Base-by-base conservation (phyloP, 2,888 invertebrate species). In the Eulithis prunata region DNA sequence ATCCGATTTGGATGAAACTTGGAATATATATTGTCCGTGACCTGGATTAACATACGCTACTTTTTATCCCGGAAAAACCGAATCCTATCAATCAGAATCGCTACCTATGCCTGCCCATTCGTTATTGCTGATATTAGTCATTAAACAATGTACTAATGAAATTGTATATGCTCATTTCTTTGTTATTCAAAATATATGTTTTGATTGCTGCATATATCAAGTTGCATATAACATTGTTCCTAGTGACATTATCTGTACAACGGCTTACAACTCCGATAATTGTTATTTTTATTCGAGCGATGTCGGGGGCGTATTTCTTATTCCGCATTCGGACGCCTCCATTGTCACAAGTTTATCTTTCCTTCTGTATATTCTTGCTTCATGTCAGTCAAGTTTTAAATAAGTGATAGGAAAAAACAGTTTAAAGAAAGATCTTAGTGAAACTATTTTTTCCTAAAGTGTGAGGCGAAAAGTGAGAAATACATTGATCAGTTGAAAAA, bases 271-370 rank as follows among this genome's bases (percentile, higher is more conserved):
- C 7, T 21, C 45, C 13, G 49, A 59, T 60, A 57, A 52, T n/a
- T 52, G 46, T 60, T 65, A 57, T 60, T 64, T 59, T 64, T 46
- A 56, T 41, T 45, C 11, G n/a, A 46, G 8, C 38, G 8, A 21
- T 21, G 43, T 12, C 43, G 52, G 55, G 60, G 60, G 62, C 60
- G 60, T 56, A 10, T 21, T 49, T 55, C 55, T 59, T 64, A 64
- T 57, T 65, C 64, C 64, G 45, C 38, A 28, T 57, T 46, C n/a
- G 57, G 45, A 51, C 21, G 21, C 21, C 56, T 46, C 46, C 38
- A 4, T 32, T 4, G 32, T 10, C 38, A 21, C 52, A 14, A 43
- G 51, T 41, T 38, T 49, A 36, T n/a, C 5, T 47, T 3, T 21
- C 1, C 21, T 21, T 21, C 14, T 49, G 21, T 13, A 13, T 41